Evolutionary conservation across 2,797 vertebrate genomes (phyloP).

Genomic region (Rhinatrema bivittatum): DNA sequence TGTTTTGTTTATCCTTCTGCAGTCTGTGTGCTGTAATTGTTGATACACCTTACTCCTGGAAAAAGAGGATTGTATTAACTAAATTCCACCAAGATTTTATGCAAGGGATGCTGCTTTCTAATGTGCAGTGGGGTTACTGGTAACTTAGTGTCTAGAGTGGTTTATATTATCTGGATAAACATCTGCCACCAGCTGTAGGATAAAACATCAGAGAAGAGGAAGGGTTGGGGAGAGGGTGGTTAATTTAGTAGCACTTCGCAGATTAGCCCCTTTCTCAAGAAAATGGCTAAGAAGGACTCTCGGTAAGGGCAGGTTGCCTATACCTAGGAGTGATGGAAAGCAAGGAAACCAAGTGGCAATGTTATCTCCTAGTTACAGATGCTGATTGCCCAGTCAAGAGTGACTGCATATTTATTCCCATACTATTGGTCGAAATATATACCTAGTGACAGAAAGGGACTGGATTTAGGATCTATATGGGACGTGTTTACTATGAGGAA

Average conservation of each 20-base stretch:
- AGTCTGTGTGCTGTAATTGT: conserved; percentile 49
- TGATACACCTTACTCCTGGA: conserved; percentile 52
- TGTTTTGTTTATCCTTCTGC: conserved; percentile 54
- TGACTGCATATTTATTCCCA: conserved; percentile 12
- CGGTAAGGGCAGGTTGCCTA: no score
- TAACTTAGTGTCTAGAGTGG: no score
- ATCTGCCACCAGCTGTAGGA: no score
- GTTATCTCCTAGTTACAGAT: conserved; percentile 19
- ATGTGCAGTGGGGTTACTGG: conserved; percentile 8
- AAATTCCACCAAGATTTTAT: conserved; percentile 50
- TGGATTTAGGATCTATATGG: conserved; percentile 2
- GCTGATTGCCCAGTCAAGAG: conserved; percentile 6
- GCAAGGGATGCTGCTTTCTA: conserved; percentile 37
- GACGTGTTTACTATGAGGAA: neutral
- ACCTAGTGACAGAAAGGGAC: conserved; percentile 13
- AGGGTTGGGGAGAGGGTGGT: conserved; percentile 1
- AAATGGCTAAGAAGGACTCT: no score
- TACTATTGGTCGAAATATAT: conserved; percentile 13
- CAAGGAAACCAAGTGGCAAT: neutral
- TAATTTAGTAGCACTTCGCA: neutral
- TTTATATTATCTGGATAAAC: no score
- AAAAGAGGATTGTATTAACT: conserved; percentile 36
- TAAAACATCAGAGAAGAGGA: no score
- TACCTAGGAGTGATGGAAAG: neutral
- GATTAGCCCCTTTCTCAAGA: no score